Percentiles rank a stretch among this genome's conserved stretches.
These are phyloP conservation scores for Benthosema pterotum DNA, from an alignment of 2,797 vertebrate species.

Conservation along the genomic window DNA sequence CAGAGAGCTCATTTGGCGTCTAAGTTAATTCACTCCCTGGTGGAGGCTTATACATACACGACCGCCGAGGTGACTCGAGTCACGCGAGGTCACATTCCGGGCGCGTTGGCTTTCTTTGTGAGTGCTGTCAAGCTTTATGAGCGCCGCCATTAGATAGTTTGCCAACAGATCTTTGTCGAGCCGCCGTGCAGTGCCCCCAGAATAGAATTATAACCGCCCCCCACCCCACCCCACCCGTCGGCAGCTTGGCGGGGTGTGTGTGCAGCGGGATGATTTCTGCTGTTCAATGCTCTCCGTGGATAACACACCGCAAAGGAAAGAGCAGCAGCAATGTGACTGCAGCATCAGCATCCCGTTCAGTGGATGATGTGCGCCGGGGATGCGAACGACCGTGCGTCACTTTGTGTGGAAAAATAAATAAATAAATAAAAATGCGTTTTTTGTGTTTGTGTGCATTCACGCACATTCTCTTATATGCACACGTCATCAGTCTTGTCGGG, in stretches of 20 bases:
- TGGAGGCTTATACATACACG: constrained; percentile 11
- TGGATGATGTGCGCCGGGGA: background rate
- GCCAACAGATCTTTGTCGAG: constrained; percentile 19
- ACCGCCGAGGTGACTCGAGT: constrained; percentile 10
- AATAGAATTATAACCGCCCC: constrained; percentile 11
- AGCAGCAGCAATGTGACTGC: background rate
- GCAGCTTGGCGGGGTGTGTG: constrained; percentile 8
- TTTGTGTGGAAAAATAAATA: background rate
- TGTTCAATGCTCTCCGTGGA: background rate
- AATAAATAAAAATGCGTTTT: background rate
- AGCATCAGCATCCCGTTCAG: background rate
- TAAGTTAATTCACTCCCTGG: constrained; percentile 25
- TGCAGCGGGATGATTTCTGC: background rate
- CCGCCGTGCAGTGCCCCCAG: background rate
- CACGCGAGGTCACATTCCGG: constrained; percentile 41
- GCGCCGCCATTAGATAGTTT: constrained; percentile 17
- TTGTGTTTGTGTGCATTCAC: constrained; percentile 7
- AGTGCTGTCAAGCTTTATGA: constrained; percentile 16
- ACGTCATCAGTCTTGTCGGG: constrained; percentile 5
- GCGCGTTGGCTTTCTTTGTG: constrained; percentile 18
- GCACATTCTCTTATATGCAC: constrained; percentile 3
- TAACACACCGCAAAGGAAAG: too few relatives aligned
- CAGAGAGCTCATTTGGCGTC: background rate
- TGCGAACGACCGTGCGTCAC: background rate
- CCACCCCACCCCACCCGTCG: background rate